Evolutionary conservation across 1,140 invertebrate genomes (phyloP).

Genomic region (Caenorhabditis inopinata): DNA sequence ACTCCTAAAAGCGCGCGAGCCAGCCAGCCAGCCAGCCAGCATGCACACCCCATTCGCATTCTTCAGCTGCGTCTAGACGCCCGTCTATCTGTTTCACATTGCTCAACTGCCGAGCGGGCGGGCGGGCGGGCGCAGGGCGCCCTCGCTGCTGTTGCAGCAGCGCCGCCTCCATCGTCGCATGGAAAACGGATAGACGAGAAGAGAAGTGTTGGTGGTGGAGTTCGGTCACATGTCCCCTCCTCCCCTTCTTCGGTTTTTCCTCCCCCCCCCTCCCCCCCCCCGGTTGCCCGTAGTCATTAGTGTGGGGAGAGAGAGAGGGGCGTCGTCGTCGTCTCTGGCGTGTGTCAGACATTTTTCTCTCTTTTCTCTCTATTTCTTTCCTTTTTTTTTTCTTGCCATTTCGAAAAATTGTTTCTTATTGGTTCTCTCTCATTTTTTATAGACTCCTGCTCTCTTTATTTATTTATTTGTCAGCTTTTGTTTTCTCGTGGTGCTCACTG

Average conservation of each 20-base stretch:
- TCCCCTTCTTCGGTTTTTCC: background rate
- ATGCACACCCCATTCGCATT: too few relatives aligned
- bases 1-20: too few relatives aligned
- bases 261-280: background rate
- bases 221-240: conserved; percentile 27
- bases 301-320: background rate
- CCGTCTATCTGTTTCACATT: conserved; percentile 21
- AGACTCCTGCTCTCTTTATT: too few relatives aligned
- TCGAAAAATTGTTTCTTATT: conserved; percentile 1
- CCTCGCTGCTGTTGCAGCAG: background rate
- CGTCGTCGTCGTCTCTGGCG: background rate
- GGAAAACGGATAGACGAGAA: background rate
- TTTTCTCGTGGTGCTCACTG: too few relatives aligned
- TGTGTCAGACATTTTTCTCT: conserved; percentile 9
- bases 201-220: background rate
- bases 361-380: background rate
- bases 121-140: conserved; percentile 1
- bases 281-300: conserved; percentile 14
- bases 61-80: conserved; percentile 10
- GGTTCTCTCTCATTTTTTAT: background rate
- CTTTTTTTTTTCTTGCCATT: background rate
- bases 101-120: background rate
- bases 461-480: too few relatives aligned
- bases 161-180: background rate
- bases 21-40: too few relatives aligned